Evolutionary conservation across 2,888 invertebrate species (phyloP).

Genomic region (Lasioglossum vierecki): DNA sequence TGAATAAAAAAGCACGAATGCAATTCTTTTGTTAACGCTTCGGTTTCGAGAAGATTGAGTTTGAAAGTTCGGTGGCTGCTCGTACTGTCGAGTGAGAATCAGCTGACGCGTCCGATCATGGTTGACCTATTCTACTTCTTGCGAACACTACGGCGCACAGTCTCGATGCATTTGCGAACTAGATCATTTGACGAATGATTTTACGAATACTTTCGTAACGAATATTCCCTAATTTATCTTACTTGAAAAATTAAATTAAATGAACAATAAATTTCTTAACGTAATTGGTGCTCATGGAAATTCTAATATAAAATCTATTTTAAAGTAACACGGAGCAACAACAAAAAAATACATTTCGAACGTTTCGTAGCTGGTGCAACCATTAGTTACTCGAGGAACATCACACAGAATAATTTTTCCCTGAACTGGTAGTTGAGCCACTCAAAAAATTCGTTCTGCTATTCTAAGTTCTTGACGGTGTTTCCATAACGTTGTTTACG

Average conservation of each 20-base stretch:
- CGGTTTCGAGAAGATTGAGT: background rate
- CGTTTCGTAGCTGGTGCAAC: background rate
- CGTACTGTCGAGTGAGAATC: background rate
- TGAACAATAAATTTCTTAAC: background rate
- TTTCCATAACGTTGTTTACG: conserved; percentile 61
- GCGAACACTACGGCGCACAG: background rate
- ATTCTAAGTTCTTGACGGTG: conserved; percentile 2
- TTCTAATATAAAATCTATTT: background rate
- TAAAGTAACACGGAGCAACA: background rate
- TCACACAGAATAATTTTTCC: conserved; percentile 2
- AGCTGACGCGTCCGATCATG: background rate
- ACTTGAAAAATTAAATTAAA: background rate
- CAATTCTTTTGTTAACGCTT: background rate
- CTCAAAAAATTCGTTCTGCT: conserved; percentile 29
- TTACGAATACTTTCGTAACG: background rate
- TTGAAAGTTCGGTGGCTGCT: background rate
- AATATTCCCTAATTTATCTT: background rate
- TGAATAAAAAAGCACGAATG: background rate
- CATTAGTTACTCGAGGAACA: background rate
- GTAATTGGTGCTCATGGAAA: background rate
- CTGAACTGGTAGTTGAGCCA: background rate
- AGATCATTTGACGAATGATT: background rate
- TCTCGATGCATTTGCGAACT: background rate
- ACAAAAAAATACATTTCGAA: background rate
- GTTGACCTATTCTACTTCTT: background rate